Conservation (phyloP, 2,797 vertebrate species). For the Fistularia tabacaria region DNA sequence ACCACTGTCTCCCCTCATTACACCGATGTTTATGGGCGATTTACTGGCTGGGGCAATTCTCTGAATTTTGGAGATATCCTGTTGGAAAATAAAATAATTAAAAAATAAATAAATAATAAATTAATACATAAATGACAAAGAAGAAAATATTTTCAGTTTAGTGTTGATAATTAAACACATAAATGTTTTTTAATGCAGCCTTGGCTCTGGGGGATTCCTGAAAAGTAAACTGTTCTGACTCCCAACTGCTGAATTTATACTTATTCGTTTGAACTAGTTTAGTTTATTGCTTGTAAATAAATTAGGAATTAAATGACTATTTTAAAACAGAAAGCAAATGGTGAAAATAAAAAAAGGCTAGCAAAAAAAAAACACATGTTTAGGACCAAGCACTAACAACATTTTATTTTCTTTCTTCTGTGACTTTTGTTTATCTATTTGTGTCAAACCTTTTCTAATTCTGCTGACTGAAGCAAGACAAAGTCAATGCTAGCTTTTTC, state of each 20-base stretch:
- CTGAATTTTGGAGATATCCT: slow-evolving; percentile 80
- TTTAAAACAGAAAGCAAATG: slow-evolving; percentile 8
- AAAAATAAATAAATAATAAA: not conserved
- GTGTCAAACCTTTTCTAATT: too few species aligned
- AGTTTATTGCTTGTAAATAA: slow-evolving; percentile 11
- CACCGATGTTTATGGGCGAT: slow-evolving; percentile 59
- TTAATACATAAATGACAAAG: too few species aligned
- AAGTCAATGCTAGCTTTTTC: too few species aligned
- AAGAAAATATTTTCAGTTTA: slow-evolving; percentile 10
- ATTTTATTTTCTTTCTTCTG: too few species aligned
- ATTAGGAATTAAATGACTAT: slow-evolving; percentile 1
- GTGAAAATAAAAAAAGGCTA: not conserved
- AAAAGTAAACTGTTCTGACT: slow-evolving; percentile 8
- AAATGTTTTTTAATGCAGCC: slow-evolving; percentile 5
- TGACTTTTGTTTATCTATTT: too few species aligned
- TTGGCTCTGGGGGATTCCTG: not conserved
- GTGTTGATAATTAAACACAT: slow-evolving; percentile 9
- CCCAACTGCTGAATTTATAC: slow-evolving; percentile 12
- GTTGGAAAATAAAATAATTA: slow-evolving; percentile 23
- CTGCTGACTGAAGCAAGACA: too few species aligned
- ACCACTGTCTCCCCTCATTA: slow-evolving; percentile 67
- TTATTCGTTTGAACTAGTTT: slow-evolving; percentile 6
- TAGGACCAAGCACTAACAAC: too few species aligned
- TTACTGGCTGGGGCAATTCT: slow-evolving; percentile 73
- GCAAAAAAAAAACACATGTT: too few species aligned